Evolutionary conservation across 1,140 invertebrate genomes (phyloP).

Genomic region (Caenorhabditis briggsae): DNA sequence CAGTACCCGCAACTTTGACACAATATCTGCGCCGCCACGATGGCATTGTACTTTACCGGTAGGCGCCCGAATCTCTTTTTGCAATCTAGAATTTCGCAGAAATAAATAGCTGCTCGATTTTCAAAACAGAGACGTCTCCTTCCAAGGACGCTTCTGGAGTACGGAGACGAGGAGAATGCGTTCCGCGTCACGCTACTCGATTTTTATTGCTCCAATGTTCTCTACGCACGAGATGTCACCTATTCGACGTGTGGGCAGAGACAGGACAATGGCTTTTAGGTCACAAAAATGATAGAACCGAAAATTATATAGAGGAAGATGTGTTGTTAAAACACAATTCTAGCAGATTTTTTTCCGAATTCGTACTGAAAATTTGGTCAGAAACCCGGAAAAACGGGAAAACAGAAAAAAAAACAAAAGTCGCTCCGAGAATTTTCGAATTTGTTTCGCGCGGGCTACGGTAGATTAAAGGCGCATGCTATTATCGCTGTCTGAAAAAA

Average conservation of each 20-base stretch:
- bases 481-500: too few species aligned
- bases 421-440: background rate
- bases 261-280: background rate
- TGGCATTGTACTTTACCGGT: conserved; percentile 54
- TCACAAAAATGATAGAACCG: background rate
- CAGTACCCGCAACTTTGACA: conserved; percentile 28
- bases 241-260: conserved; percentile 37
- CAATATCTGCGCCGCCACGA: conserved; percentile 31
- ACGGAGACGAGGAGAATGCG: conserved; percentile 16
- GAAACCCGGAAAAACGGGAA: background rate
- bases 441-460: background rate
- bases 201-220: conserved; percentile 49
- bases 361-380: background rate
- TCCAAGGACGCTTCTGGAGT: conserved; percentile 42
- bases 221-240: conserved; percentile 47
- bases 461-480: background rate
- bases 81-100: background rate
- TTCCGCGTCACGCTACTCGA: conserved; percentile 54
- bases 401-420: too few species aligned
- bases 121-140: background rate
- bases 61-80: background rate
- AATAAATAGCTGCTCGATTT: background rate
- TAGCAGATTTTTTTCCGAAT: too few species aligned
- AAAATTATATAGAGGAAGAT: background rate
- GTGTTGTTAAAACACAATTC: too few species aligned